phyloP scores from a whole-genome alignment of 2,113 vertebrate genomes.

The Macaca fascicularis region T2T-MFA8v1.1 NC_088392.1:49974501-49975000 shows the following conservation, averaged over 20 bases:
- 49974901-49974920: background rate
- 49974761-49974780: background rate
- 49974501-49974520: background rate
- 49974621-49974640: background rate
- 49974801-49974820: background rate
- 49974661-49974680: background rate
- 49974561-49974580: slow-evolving; percentile 10
- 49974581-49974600: background rate
- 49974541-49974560: background rate
- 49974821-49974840: background rate
- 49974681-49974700: background rate
- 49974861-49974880: background rate
- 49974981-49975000: background rate
- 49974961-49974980: background rate
- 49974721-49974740: background rate
- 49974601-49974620: background rate
- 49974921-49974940: background rate
- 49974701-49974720: background rate
- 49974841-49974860: background rate
- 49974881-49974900: background rate
- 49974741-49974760: background rate
- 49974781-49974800: background rate
- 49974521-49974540: background rate
- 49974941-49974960: background rate
- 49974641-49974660: background rate